Evolutionary conservation across 1,140 invertebrate genomes (phyloP).

Genomic region (Diploscapter pachys): DNA sequence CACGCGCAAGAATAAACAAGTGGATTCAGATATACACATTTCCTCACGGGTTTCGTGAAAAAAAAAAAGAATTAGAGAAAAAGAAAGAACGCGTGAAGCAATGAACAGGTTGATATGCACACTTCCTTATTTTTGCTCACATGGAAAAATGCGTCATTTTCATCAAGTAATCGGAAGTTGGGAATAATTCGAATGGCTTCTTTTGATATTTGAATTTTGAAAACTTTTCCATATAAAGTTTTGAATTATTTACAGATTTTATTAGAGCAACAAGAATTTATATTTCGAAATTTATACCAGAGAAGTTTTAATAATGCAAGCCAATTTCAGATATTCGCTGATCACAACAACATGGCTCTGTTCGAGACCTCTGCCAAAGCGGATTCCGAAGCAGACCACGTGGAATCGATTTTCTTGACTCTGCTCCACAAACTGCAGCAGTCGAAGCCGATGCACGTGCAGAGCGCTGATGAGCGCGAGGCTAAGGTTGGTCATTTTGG

Average conservation of each 20-base stretch:
- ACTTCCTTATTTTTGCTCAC: too few species aligned
- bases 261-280: too few species aligned
- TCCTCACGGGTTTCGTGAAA: too few species aligned
- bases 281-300: too few species aligned
- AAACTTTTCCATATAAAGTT: too few species aligned
- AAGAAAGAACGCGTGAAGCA: background rate
- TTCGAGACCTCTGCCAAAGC: slow-evolving; percentile 78
- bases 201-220: background rate
- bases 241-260: too few species aligned
- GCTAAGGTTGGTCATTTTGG: slow-evolving; percentile 36
- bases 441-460: slow-evolving; percentile 66
- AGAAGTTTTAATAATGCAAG: background rate
- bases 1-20: too few species aligned
- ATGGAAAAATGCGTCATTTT: too few species aligned
- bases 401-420: slow-evolving; percentile 79
- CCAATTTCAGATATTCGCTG: slow-evolving; percentile 51
- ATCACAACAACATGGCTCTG: slow-evolving; percentile 62
- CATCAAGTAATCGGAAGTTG: slow-evolving; percentile 5
- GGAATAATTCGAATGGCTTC: background rate
- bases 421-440: slow-evolving; percentile 74
- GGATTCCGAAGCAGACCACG: slow-evolving; percentile 73
- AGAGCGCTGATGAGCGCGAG: slow-evolving; percentile 47
- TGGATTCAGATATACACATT: too few species aligned
- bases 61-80: background rate
- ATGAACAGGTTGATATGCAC: too few species aligned